Evolutionary conservation across 2,888 invertebrate genomes (phyloP).

Genomic region (Cryptus armator): DNA sequence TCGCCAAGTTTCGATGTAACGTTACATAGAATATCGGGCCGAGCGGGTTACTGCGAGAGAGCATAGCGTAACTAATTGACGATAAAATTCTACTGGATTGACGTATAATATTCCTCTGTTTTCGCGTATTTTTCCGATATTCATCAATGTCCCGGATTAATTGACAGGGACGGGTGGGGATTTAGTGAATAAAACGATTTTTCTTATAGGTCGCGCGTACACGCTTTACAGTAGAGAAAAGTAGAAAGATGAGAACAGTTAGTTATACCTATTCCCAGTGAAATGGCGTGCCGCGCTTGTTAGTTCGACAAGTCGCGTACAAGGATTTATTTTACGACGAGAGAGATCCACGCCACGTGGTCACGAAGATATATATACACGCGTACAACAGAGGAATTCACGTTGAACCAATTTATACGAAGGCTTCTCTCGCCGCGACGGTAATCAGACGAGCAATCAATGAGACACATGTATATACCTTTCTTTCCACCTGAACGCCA

Average conservation of each 20-base stretch:
- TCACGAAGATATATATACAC: background rate
- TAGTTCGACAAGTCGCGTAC: slow-evolving; percentile 26
- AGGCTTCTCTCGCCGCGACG: background rate
- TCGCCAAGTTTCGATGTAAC: slow-evolving; percentile 49
- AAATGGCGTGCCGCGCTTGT: slow-evolving; percentile 37
- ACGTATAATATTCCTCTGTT: slow-evolving; percentile 37
- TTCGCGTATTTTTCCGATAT: slow-evolving; percentile 29
- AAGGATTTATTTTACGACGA: slow-evolving; percentile 45
- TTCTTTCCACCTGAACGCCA: background rate
- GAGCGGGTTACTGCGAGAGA: slow-evolving; percentile 37
- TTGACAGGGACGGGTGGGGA: slow-evolving; percentile 17
- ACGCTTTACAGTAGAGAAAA: background rate
- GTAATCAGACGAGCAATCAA: slow-evolving; percentile 26
- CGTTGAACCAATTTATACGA: slow-evolving; percentile 37
- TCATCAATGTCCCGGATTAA: slow-evolving; percentile 47
- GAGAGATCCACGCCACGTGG: slow-evolving; percentile 19
- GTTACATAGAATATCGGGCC: slow-evolving; percentile 56
- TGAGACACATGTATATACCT: background rate
- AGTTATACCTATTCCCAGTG: slow-evolving; percentile 28
- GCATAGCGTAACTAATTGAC: slow-evolving; percentile 63
- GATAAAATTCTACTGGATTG: slow-evolving; percentile 38
- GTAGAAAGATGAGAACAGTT: slow-evolving; percentile 35
- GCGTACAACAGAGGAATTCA: slow-evolving; percentile 1
- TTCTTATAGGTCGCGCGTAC: background rate
- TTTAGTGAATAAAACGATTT: slow-evolving; percentile 24